Evolutionary conservation across 1,140 invertebrate genomes (phyloP).

Genomic region (Neodiprion fabricii): DNA sequence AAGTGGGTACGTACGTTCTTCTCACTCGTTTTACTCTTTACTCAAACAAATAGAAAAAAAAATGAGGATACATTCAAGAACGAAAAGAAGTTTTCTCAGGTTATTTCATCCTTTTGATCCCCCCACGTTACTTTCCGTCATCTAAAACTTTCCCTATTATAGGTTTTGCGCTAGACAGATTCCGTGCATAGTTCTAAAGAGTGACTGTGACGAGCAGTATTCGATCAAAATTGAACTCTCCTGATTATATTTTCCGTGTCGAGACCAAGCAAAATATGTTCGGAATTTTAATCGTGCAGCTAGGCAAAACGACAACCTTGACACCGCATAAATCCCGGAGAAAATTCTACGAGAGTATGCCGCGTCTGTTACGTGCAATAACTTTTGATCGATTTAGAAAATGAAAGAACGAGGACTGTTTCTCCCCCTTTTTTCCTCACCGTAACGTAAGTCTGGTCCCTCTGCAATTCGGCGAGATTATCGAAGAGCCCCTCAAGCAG

Average conservation of each 20-base stretch:
- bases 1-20: too few species aligned
- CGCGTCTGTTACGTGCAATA: slow-evolving; percentile 2
- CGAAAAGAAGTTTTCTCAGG: not conserved
- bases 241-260: too few species aligned
- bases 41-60: not conserved
- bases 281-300: too few species aligned
- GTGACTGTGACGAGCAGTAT: slow-evolving; percentile 27
- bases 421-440: slow-evolving; percentile 55
- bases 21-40: too few species aligned
- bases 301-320: not conserved
- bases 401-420: slow-evolving; percentile 16
- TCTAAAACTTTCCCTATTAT: slow-evolving; percentile 50
- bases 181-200: slow-evolving; percentile 49
- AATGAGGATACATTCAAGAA: not conserved
- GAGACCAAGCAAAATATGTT: too few species aligned
- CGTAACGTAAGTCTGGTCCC: slow-evolving; percentile 76
- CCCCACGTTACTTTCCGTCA: slow-evolving; percentile 33
- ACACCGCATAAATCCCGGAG: too few species aligned
- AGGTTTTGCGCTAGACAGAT: slow-evolving; percentile 43
- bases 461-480: slow-evolving; percentile 87
- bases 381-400: slow-evolving; percentile 13
- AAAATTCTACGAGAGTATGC: too few species aligned
- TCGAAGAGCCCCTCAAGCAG: slow-evolving; percentile 84
- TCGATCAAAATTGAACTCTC: slow-evolving; percentile 30
- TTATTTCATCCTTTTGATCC: too few species aligned